Base-by-base conservation (phyloP, 2,113 vertebrate species). In the Sclerurus mexicanus region DNA sequence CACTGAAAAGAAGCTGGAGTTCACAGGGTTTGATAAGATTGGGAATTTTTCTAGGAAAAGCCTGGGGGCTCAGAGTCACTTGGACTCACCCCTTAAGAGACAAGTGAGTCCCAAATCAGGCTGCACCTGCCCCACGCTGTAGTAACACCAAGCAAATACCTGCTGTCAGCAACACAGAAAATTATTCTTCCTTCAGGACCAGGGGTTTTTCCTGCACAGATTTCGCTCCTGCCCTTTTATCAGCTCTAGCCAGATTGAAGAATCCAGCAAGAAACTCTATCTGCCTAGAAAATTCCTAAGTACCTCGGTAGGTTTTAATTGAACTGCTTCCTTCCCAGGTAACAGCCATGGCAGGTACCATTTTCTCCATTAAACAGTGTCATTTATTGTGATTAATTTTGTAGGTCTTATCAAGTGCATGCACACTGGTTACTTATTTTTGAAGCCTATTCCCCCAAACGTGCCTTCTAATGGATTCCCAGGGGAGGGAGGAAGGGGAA, bases 91-190 rank as follows among this genome's bases (percentile, higher is more conserved):
- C 64, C 35, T 6, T 7, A 15, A 17, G 23, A 25, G 8, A 1
- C 12, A 1, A 1, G 14, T 6, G 20, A 56, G 60, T 5, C n/a
- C 5, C 6, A 31, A 49, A 18, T 4, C 2, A 0, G 56, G 56
- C 69, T 69, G 72, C 9, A 1, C 1, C 66, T 2, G 4, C 39
- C 27, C 21, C 53, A 1, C 3, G 0, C 7, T 8, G 17, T 1
- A 4, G 1, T 7, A 11, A 9, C 10, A 17, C 42, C n/a, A 49
- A 30, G 60, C 47, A 31, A 35, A 69, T 10, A 1, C 52, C 9
- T 4, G 14, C 58, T 28, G 52, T 2, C 64, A 37, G 91, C 71
- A 53, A 3, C 2, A 2, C 39, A 22, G 53, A 13, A 58, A 47
- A 71, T 19, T 2, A 0, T 18, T 11, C 68, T 47, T 67, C 14